Base-by-base conservation (phyloP, 1,140 invertebrate species). In the Eumaeus atala region DNA sequence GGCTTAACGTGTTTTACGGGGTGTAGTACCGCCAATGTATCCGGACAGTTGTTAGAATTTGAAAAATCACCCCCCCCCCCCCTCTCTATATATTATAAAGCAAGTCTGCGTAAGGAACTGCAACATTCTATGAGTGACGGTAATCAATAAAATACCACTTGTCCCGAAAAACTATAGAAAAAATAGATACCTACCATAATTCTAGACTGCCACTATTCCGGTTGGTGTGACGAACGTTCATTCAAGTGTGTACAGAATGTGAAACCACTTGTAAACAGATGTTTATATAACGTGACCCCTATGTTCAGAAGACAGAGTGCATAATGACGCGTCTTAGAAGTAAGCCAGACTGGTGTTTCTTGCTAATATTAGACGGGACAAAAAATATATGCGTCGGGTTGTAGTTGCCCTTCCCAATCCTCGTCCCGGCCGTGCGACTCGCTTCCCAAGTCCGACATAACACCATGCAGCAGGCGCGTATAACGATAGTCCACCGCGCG, bases 311-410 rank as follows among this genome's bases (percentile, higher is more conserved):
- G 52, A 56, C 50, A 65, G 60, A 65, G 62, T 59, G 35, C 56
- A 65, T 51, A 37, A 52, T 64, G 54, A 58, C 64, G 61, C 59
- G 72, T 70, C 58, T 62, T 62, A 71, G 64, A 68, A 72, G 67
- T 64, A 55, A 69, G 58, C 60, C 73, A 80, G 71, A 76, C 74
- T 67, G 61, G 48, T 65, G 64, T 75, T 74, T 77, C 70, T 76
- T 71, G 73, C 79, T 83, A 81, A 85, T 77, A 77, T 81, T 83
- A 75, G 77, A 76, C 61, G 71, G 72, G 76, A 77, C 77, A 80
- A 82, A 81, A 84, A 85, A 81, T 72, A 61, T 61, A 48, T 62
- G 62, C 62, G 71, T 65, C 69, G 74, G 71, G 69, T 73, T 77
- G 77, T 72, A 33, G 51, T 42, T 37, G 72, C 79, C 78, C 68